phyloP scores from a whole-genome alignment of 2,888 invertebrate species.

The Bombylius major region DNA sequence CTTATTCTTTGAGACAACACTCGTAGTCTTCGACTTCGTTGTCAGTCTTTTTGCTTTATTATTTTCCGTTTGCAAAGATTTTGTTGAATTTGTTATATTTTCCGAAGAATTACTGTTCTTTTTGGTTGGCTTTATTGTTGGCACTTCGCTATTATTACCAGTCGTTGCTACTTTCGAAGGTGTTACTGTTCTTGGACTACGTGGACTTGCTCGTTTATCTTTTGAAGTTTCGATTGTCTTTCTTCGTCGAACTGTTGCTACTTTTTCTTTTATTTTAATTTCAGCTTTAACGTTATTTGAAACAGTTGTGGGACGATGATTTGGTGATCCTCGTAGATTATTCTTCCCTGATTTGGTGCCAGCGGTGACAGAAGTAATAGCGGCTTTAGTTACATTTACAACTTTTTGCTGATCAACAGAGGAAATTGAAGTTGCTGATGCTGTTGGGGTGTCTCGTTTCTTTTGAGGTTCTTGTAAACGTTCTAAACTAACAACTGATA shows the following conservation, averaged over 20 bases:
- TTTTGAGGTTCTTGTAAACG: conserved; percentile 38
- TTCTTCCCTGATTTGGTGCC: background rate
- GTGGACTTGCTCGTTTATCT: background rate
- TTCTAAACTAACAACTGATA: conserved; percentile 49
- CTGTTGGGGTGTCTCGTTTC: background rate
- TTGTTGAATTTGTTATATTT: background rate
- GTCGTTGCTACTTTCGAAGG: background rate
- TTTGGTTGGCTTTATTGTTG: background rate
- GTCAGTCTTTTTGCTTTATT: background rate
- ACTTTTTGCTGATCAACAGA: no score
- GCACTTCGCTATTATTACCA: background rate
- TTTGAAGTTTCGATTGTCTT: background rate
- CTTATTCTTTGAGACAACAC: background rate
- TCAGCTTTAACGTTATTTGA: background rate
- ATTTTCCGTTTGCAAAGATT: background rate
- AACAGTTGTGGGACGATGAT: background rate
- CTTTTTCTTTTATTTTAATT: background rate
- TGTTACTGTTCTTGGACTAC: background rate
- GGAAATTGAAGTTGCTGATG: background rate
- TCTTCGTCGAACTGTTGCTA: background rate
- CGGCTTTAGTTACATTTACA: no score
- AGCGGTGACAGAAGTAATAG: no score
- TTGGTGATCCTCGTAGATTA: background rate
- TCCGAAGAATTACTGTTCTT: background rate
- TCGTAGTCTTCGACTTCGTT: background rate